phyloP scores from a whole-genome alignment of 2,797 vertebrate genomes.

The Botia kubotai region DNA sequence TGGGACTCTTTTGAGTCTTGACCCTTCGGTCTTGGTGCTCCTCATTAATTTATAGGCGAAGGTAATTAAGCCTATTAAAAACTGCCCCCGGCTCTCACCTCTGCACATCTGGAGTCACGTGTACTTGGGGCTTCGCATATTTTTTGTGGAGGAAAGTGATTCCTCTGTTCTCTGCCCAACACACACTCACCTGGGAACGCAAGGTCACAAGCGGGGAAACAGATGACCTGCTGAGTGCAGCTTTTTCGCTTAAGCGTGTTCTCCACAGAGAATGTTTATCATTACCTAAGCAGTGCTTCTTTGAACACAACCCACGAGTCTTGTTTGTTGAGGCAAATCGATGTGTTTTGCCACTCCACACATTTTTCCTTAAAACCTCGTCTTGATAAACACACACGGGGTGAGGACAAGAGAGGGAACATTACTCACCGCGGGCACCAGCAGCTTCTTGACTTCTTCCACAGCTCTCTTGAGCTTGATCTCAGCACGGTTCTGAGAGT shows the following conservation, averaged over 20 bases:
- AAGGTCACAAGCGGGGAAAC: constrained; percentile 11
- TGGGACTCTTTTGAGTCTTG: constrained; percentile 30
- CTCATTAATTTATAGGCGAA: constrained; percentile 63
- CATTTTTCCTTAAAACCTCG: constrained; percentile 26
- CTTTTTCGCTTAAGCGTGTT: constrained; percentile 41
- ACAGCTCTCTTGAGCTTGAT: constrained; percentile 97
- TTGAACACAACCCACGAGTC: constrained; percentile 22
- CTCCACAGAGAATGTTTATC: constrained; percentile 47
- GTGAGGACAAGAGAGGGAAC: constrained; percentile 2
- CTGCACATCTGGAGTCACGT: constrained; percentile 38
- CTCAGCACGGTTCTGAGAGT: constrained; percentile 98
- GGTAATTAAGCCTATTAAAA: constrained; percentile 61
- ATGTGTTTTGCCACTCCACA: constrained; percentile 47
- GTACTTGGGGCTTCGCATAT: background rate
- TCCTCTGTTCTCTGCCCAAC: constrained; percentile 11
- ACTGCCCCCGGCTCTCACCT: constrained; percentile 56
- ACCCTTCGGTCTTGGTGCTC: constrained; percentile 48
- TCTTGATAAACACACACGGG: constrained; percentile 36
- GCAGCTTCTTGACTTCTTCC: constrained; percentile 96
- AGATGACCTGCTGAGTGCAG: constrained; percentile 37
- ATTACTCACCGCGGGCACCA: constrained; percentile 94
- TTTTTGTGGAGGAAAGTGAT: constrained; percentile 4
- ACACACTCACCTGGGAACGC: constrained; percentile 24
- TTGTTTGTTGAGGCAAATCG: constrained; percentile 50
- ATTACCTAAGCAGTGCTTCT: constrained; percentile 48